Percentiles rank a stretch among this genome's conserved stretches.
These are phyloP conservation scores for Amblyjoppa fuscipennis DNA, from an alignment of 2,888 invertebrate genomes.

Conservation along the genomic window DNA sequence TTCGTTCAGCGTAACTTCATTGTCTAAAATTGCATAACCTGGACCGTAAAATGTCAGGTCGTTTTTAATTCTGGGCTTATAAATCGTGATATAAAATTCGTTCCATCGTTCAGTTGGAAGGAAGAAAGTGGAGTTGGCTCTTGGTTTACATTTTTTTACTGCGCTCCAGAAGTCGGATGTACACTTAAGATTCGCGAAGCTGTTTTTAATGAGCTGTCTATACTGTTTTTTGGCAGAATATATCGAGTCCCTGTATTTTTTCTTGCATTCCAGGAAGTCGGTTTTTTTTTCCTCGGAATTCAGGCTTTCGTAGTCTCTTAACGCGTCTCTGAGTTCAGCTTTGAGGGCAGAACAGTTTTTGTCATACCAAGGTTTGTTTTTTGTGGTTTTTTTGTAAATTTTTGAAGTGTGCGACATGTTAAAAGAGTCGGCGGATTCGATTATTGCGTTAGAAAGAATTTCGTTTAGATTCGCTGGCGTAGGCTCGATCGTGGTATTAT, in stretches of 20 bases:
- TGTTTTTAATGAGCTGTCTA: background rate
- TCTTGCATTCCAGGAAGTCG: constrained; percentile 1
- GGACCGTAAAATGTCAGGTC: constrained; percentile 12
- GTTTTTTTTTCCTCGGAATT: background rate
- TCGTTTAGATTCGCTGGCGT: background rate
- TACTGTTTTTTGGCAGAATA: background rate
- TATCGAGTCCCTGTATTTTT: background rate
- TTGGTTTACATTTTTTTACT: constrained; percentile 17
- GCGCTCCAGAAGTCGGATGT: constrained; percentile 26
- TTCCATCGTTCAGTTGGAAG: constrained; percentile 6
- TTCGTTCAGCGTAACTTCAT: background rate
- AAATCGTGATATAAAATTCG: constrained; percentile 12
- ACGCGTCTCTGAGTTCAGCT: background rate
- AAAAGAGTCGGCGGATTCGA: background rate
- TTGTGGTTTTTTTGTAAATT: background rate
- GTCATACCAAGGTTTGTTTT: constrained; percentile 21
- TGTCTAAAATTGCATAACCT: background rate
- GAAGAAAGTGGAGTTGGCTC: background rate
- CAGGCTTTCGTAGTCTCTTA: background rate
- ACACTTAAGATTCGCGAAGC: background rate
- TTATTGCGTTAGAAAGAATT: background rate
- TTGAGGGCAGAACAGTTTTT: background rate
- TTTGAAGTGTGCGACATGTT: background rate
- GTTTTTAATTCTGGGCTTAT: background rate
- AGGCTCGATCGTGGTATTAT: background rate